A percentile compares a stretch with the other conserved stretches of the same genome.
phyloP scores from a whole-genome alignment of 1,140 invertebrate genomes.

The Pogonus chalceus region DNA sequence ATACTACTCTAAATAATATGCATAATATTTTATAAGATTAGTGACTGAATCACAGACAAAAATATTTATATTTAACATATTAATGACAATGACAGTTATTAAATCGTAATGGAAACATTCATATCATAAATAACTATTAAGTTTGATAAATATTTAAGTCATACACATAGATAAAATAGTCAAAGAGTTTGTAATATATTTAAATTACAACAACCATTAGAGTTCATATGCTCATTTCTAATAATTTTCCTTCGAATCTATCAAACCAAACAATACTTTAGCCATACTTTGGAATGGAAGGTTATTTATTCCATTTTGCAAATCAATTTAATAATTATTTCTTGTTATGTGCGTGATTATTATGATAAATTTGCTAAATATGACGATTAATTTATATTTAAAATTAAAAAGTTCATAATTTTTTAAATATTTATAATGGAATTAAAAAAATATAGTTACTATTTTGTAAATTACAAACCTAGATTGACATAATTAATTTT shows the following conservation, averaged over 20 bases:
- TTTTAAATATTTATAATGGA: too few relatives aligned
- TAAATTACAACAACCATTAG: neutral
- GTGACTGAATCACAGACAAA: conserved; percentile 5
- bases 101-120: neutral
- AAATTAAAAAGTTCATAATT: too few relatives aligned
- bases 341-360: neutral
- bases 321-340: neutral
- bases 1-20: neutral
- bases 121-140: conserved; percentile 3
- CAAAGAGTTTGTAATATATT: neutral
- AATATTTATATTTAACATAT: conserved; percentile 1
- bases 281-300: too few relatives aligned
- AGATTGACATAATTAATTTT: too few relatives aligned
- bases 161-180: conserved; percentile 3
- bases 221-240: too few relatives aligned
- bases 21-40: neutral
- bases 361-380: too few relatives aligned
- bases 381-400: too few relatives aligned
- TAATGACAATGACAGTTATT: neutral
- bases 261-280: too few relatives aligned
- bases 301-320: neutral
- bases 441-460: too few relatives aligned
- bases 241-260: too few relatives aligned
- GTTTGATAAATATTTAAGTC: conserved; percentile 4
- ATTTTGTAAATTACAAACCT: too few relatives aligned